phyloP scores from a whole-genome alignment of 2,113 vertebrate genomes.

The Zootoca vivipara region DNA sequence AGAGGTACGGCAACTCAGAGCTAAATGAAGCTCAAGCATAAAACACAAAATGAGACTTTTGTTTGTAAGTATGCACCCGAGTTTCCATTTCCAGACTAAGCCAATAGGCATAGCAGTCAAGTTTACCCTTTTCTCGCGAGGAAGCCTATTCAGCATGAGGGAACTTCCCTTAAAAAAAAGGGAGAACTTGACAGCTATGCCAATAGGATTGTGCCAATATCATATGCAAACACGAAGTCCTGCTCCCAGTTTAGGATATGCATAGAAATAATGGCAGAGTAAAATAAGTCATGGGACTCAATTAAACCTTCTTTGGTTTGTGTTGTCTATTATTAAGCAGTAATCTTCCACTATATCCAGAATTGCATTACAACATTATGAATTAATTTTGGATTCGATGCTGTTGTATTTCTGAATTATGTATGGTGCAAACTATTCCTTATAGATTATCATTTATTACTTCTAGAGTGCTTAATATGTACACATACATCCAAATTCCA shows the following conservation, averaged over 20 bases:
- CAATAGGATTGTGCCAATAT: not conserved
- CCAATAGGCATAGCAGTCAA: too few relatives aligned
- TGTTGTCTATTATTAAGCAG: not conserved
- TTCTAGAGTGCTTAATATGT: not conserved
- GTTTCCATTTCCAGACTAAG: not conserved
- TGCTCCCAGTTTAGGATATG: not conserved
- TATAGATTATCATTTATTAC: not conserved
- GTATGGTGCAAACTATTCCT: not conserved
- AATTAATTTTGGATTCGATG: not conserved
- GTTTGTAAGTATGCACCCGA: not conserved
- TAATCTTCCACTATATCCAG: not conserved
- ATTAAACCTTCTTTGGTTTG: not conserved
- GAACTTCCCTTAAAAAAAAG: too few relatives aligned
- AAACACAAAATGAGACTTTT: not conserved
- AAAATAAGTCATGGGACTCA: not conserved
- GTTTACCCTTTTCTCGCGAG: too few relatives aligned
- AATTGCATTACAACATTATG: not conserved
- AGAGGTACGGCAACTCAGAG: fast-evolving
- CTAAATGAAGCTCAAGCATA: not conserved
- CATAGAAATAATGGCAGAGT: not conserved
- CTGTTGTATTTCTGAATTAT: not conserved
- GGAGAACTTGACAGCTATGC: too few relatives aligned
- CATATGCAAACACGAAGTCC: not conserved
- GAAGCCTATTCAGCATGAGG: too few relatives aligned
- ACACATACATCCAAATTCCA: not conserved